Conservation (phyloP, 2,113 vertebrate genomes). For the Protobothrops flavoviridis region DNA sequence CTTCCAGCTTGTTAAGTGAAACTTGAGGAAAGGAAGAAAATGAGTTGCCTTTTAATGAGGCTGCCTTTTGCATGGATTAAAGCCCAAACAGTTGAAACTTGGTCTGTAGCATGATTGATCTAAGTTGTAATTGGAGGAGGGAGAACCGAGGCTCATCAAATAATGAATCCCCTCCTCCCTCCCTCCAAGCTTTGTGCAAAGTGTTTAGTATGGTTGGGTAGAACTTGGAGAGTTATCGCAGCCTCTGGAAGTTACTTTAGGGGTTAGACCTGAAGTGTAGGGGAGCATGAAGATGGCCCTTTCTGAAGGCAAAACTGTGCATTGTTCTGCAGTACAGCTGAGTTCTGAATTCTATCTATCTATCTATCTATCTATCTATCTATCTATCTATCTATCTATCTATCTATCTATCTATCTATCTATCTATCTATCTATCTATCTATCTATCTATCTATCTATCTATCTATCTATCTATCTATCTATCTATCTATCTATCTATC, state of each 20-base stretch:
- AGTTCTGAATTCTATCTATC: not conserved
- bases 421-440: too few species aligned
- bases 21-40: conserved; percentile 22
- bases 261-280: not conserved
- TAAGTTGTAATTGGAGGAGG: conserved; percentile 46
- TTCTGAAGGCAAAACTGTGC: not conserved
- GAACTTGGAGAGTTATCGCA: not conserved
- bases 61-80: conserved; percentile 42
- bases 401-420: too few species aligned
- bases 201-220: not conserved
- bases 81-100: conserved; percentile 42
- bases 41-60: conserved; percentile 23
- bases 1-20: conserved; percentile 43
- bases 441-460: too few species aligned
- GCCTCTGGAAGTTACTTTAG: not conserved
- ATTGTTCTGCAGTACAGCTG: not conserved
- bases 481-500: too few species aligned
- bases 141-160: conserved; percentile 14
- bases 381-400: not conserved
- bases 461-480: too few species aligned
- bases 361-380: too few species aligned
- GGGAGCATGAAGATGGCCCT: not conserved
- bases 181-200: not conserved
- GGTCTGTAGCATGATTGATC: conserved; percentile 41
- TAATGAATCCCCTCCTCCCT: not conserved